Base-by-base conservation (phyloP, 2,113 vertebrate species). In the Chlorodrepanis virens region DNA sequence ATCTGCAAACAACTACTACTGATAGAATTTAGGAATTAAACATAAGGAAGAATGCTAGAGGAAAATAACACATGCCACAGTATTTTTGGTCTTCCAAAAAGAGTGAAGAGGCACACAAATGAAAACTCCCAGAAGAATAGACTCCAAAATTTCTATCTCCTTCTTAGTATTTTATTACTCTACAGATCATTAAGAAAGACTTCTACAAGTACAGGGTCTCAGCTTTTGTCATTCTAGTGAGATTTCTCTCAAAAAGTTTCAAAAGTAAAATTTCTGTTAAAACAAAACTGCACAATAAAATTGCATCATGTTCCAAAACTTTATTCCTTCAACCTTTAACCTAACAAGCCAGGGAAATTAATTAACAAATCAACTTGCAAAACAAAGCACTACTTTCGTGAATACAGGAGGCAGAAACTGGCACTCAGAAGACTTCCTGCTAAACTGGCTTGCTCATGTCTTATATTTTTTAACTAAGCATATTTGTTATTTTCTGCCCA, bases 371-470 rank as follows among this genome's bases (percentile, higher is more conserved):
- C 45, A 70, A 74, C 50, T 72, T 86, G 71, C 59, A 94, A 94
- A 93, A 90, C 52, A 59, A 88, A 88, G 54, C 3, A 2, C 47
- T 74, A 67, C 63, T 80, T 83, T 54, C 31, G 14, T 63, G 68
- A 90, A 67, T 44, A 56, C 19, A 68, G 28, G 24, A 90, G 90
- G 64, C 39, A 95, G 80, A 89, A 92, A 47, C 77, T 92, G 83
- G 86, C 83, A 70, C 12, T 75, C 15, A 2, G 25, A 94, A 70
- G 31, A 95, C 83, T 96, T 96, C 95, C 96, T 93, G 94, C 53
- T 93, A 87, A 95, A 94, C 91, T 75, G 74, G 93, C 95, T 89
- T 69, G 52, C 18, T 70, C 29, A 33, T 49, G 42, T 63, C 59
- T 77, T 59, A 24, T 0, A 74, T 29, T 81, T 92, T 90, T 83